Percentiles rank a stretch among this genome's conserved stretches.
Conservation (phyloP, 2,888 invertebrate genomes). For the Rotaria magnacalcarata region DNA sequence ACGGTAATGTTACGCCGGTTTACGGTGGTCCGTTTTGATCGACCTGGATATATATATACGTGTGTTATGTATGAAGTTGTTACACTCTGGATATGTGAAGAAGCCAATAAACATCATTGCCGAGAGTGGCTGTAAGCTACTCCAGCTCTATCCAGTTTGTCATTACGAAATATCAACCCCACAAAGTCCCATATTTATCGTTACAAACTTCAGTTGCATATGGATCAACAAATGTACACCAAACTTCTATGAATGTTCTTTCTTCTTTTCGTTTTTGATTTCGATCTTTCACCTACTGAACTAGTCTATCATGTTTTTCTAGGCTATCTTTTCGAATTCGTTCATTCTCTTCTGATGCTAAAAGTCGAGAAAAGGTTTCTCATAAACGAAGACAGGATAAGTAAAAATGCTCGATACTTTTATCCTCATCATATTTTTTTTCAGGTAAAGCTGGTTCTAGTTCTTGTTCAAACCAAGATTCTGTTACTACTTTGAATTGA, state of each 20-base stretch:
- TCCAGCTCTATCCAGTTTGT: too few species aligned
- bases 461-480: conserved; percentile 7
- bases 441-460: not conserved
- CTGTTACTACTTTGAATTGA: not conserved
- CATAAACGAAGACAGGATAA: too few species aligned
- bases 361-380: not conserved
- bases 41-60: too few species aligned
- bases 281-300: not conserved
- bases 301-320: not conserved
- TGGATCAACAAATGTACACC: conserved; percentile 35
- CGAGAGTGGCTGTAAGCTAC: too few species aligned
- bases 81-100: too few species aligned
- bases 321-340: not conserved
- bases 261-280: conserved; percentile 8
- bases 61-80: too few species aligned
- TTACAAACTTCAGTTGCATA: conserved; percentile 31
- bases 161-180: too few species aligned
- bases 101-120: too few species aligned
- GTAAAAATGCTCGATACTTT: not conserved
- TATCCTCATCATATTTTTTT: not conserved
- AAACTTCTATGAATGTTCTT: not conserved
- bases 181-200: too few species aligned
- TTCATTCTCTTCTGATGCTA: not conserved
- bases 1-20: too few species aligned
- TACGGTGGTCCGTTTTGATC: too few species aligned